These are phyloP conservation scores for Alexandromys fortis DNA, from an alignment of 2,113 vertebrate genomes.

Conservation along the genomic window DNA sequence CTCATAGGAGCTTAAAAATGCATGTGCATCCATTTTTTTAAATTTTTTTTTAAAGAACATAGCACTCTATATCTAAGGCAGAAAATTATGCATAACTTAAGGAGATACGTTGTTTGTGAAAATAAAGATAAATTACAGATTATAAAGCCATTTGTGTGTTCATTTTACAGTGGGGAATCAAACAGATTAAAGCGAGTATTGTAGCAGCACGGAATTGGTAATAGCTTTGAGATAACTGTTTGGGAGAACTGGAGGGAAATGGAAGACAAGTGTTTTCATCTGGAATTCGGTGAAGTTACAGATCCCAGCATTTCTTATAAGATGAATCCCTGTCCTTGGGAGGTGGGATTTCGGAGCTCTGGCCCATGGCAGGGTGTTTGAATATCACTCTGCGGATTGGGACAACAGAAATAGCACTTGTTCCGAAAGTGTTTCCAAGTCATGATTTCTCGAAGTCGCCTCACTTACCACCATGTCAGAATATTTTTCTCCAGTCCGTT, in stretches of 20 bases:
- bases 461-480: constrained; percentile 78
- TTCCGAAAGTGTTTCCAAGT: constrained; percentile 74
- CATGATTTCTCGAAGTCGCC: constrained; percentile 76
- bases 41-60: constrained; percentile 41
- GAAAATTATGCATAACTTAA: not conserved
- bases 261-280: not conserved
- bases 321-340: not conserved
- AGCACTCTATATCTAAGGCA: not conserved
- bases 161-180: constrained; percentile 26
- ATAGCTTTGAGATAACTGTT: not conserved
- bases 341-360: not conserved
- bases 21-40: not conserved
- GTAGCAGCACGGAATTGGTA: not conserved
- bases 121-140: constrained; percentile 9
- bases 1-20: not conserved
- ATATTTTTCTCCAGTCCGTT: constrained; percentile 79
- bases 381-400: constrained; percentile 64
- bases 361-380: constrained; percentile 60
- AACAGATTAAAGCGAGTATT: not conserved
- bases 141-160: not conserved
- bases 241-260: not conserved
- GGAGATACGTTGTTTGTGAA: constrained; percentile 15
- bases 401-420: constrained; percentile 75
- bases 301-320: not conserved
- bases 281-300: not conserved